phyloP scores from a whole-genome alignment of 2,797 vertebrate genomes.

The Falco biarmicus region DNA sequence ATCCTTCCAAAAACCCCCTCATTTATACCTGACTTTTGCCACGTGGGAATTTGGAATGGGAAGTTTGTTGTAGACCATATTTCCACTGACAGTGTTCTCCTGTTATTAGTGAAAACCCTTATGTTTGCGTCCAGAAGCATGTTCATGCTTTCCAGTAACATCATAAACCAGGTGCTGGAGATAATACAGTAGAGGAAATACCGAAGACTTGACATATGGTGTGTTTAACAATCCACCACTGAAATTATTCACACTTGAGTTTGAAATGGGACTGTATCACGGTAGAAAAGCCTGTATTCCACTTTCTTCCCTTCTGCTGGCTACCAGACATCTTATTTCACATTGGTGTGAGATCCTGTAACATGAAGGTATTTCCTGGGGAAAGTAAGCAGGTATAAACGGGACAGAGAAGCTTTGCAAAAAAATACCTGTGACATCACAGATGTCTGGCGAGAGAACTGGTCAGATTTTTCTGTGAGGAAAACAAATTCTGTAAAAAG shows the following conservation, averaged over 20 bases:
- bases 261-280: neutral
- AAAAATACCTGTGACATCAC: neutral
- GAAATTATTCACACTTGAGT: neutral
- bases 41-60: neutral
- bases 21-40: neutral
- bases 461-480: neutral
- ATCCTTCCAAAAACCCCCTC: neutral
- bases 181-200: constrained; percentile 39
- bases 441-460: neutral
- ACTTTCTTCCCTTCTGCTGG: neutral
- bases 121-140: neutral
- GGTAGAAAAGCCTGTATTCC: neutral
- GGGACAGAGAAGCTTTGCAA: constrained; percentile 12
- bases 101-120: neutral
- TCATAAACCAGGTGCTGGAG: constrained; percentile 49
- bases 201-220: neutral
- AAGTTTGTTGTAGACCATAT: neutral
- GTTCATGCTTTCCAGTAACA: constrained; percentile 30
- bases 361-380: constrained; percentile 37
- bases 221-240: constrained; percentile 16
- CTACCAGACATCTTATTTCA: constrained; percentile 42
- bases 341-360: constrained; percentile 27
- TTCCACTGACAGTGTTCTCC: neutral
- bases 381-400: neutral
- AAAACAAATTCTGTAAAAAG: neutral